phyloP scores from a whole-genome alignment of 2,888 invertebrate genomes.

The Corbicula japonica region DNA sequence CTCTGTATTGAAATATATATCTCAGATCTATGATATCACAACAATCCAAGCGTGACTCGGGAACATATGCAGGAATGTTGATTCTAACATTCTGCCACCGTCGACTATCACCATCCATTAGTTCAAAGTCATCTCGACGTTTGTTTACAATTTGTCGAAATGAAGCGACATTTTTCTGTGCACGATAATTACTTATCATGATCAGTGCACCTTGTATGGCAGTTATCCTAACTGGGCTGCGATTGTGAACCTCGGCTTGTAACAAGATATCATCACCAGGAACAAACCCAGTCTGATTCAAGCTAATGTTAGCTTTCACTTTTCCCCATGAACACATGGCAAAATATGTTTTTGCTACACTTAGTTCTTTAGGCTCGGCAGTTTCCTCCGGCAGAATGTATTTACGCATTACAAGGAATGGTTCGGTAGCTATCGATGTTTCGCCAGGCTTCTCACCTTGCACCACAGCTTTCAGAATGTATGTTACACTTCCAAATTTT shows the following conservation, averaged over 20 bases:
- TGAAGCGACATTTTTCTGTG: constrained; percentile 76
- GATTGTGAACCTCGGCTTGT: constrained; percentile 83
- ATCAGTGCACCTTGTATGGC: constrained; percentile 81
- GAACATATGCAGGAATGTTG: constrained; percentile 85
- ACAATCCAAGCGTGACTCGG: constrained; percentile 83
- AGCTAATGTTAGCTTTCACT: constrained; percentile 74
- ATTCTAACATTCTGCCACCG: constrained; percentile 84
- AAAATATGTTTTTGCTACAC: constrained; percentile 74
- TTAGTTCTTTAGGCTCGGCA: constrained; percentile 51
- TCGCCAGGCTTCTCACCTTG: constrained; percentile 81
- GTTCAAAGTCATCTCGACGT: constrained; percentile 84
- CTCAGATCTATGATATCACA: constrained; percentile 86
- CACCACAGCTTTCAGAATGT: constrained; percentile 84
- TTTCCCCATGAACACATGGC: constrained; percentile 82
- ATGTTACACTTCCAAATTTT: constrained; percentile 86
- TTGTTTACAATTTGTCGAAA: constrained; percentile 84
- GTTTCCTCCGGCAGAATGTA: constrained; percentile 66
- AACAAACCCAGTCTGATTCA: constrained; percentile 82
- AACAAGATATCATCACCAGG: constrained; percentile 85
- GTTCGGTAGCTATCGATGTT: constrained; percentile 84
- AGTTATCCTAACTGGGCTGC: constrained; percentile 78
- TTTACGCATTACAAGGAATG: constrained; percentile 82
- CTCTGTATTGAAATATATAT: constrained; percentile 84
- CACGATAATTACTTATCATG: constrained; percentile 83
- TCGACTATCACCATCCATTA: constrained; percentile 82